phyloP scores from a whole-genome alignment of 1,140 invertebrate species.

The Zaprionus africanus region DNA sequence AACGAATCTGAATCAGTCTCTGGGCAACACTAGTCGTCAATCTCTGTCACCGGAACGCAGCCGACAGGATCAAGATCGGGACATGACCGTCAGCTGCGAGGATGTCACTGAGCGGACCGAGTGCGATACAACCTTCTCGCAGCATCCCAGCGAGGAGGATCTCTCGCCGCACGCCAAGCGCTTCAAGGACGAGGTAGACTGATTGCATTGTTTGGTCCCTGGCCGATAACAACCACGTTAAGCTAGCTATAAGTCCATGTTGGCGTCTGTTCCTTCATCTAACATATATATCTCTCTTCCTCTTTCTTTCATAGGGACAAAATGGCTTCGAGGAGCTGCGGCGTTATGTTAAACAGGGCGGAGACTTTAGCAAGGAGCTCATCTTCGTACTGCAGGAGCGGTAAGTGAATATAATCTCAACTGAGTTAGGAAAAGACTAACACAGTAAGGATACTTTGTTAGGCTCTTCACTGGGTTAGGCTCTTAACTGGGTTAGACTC shows the following conservation, averaged over 20 bases:
- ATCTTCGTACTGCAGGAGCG: conserved; percentile 95
- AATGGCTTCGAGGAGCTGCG: conserved; percentile 97
- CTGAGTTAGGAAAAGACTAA: too few species aligned
- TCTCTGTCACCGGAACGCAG: conserved; percentile 60
- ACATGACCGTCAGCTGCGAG: conserved; percentile 63
- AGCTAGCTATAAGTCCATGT: background rate
- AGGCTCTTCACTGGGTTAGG: background rate
- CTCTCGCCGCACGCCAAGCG: conserved; percentile 69
- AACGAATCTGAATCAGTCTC: conserved; percentile 63
- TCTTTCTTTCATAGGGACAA: conserved; percentile 88
- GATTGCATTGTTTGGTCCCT: conserved; percentile 48
- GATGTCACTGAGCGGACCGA: conserved; percentile 66
- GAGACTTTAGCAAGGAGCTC: conserved; percentile 97
- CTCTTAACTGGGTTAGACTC: too few species aligned
- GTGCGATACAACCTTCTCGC: conserved; percentile 55
- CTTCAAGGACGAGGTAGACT: conserved; percentile 73
- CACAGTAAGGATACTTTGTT: too few species aligned
- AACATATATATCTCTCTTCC: background rate
- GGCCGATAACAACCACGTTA: background rate
- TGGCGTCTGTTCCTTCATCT: background rate
- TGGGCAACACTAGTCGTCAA: conserved; percentile 45
- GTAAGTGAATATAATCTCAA: conserved; percentile 85
- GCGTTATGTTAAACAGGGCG: conserved; percentile 95
- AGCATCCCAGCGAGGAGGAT: conserved; percentile 68
- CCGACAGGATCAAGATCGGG: conserved; percentile 34